phyloP scores from a whole-genome alignment of 1,140 invertebrate species.

The Tetranychus cinnabarinus region DNA sequence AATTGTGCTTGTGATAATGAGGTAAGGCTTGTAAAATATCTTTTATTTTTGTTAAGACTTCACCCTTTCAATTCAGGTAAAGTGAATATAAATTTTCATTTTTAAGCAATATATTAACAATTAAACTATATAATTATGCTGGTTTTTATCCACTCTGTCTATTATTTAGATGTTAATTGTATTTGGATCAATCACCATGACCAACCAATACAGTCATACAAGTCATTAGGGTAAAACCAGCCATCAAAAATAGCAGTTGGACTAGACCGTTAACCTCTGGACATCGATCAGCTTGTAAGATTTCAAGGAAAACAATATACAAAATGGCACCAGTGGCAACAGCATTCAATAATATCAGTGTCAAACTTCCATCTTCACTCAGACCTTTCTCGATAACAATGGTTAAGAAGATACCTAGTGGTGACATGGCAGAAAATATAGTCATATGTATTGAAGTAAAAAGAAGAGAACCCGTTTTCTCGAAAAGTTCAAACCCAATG shows the following conservation, averaged over 20 bases:
- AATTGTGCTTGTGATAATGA: too few relatives aligned
- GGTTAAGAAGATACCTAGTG: background rate
- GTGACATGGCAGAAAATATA: background rate
- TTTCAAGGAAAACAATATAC: conserved; percentile 76
- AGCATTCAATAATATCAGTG: conserved; percentile 12
- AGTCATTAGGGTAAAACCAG: conserved; percentile 9
- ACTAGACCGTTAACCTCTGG: background rate
- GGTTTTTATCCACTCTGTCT: too few relatives aligned
- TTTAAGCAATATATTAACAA: too few relatives aligned
- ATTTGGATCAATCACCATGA: background rate
- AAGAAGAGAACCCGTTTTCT: background rate
- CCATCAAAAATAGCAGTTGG: conserved; percentile 7
- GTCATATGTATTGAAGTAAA: background rate
- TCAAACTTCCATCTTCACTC: background rate
- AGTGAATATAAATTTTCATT: too few relatives aligned
- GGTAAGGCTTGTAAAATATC: too few relatives aligned
- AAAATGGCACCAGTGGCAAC: conserved; percentile 70
- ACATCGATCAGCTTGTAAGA: conserved; percentile 32
- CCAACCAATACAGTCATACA: background rate
- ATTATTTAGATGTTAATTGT: too few relatives aligned
- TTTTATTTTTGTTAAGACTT: too few relatives aligned
- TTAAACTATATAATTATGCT: too few relatives aligned
- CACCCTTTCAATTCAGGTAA: too few relatives aligned
- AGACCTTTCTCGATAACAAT: conserved; percentile 3
- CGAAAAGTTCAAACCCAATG: background rate